Evolutionary conservation across 2,888 invertebrate species (phyloP).

Genomic region (Acrobasis consociella): DNA sequence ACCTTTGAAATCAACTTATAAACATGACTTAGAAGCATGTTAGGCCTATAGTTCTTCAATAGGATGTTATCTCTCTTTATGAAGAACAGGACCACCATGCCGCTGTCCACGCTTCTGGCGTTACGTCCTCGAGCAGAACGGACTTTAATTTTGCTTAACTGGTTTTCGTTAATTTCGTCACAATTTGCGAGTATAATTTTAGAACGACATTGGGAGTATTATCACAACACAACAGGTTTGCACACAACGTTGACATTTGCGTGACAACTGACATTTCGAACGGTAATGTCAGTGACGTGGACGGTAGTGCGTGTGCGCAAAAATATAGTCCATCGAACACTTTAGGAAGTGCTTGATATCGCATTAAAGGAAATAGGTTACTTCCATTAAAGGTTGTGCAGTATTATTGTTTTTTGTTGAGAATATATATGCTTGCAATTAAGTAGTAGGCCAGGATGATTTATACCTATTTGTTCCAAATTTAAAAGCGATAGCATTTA

Average conservation of each 20-base stretch:
- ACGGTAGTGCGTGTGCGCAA: constrained; percentile 40
- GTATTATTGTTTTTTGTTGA: neutral
- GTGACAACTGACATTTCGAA: constrained; percentile 73
- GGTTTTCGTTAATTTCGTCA: neutral
- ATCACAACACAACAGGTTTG: constrained; percentile 30
- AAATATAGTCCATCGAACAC: constrained; percentile 7
- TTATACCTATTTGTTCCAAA: no score
- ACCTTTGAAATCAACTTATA: no score
- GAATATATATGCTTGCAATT: no score
- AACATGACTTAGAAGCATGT: no score
- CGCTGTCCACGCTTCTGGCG: no score
- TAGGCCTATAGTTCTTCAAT: no score
- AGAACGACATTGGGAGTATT: constrained; percentile 24
- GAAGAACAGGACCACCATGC: no score
- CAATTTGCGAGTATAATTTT: constrained; percentile 10
- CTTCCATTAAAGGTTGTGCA: neutral
- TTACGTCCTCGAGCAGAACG: no score
- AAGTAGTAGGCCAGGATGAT: no score
- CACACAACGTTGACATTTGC: constrained; percentile 61
- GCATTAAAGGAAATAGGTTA: neutral
- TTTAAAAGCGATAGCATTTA: no score
- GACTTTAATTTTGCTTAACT: neutral
- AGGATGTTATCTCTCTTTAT: no score
- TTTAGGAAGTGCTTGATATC: neutral
- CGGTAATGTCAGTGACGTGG: constrained; percentile 49